These are phyloP conservation scores for Mesoclemmys tuberculata DNA, from an alignment of 2,113 vertebrate species.

Conservation along the genomic window DNA sequence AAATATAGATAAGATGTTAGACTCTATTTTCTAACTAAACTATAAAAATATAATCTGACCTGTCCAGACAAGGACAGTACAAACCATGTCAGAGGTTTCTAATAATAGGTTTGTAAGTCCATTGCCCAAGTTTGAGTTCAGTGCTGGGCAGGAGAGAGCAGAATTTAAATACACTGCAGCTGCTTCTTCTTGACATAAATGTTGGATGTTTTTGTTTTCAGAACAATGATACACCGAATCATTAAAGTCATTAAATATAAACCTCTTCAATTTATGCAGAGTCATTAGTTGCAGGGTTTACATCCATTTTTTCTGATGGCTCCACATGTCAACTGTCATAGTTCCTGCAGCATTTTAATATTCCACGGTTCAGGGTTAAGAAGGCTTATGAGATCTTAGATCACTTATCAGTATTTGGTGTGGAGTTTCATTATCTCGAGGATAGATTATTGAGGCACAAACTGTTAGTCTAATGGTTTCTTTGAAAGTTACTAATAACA, in stretches of 20 bases:
- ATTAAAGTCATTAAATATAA: conserved; percentile 42
- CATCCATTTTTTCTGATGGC: conserved; percentile 36
- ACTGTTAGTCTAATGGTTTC: conserved; percentile 24
- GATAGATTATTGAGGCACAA: conserved; percentile 34
- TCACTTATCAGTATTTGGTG: conserved; percentile 30
- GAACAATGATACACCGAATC: neutral
- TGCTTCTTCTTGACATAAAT: neutral
- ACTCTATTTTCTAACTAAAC: conserved; percentile 11
- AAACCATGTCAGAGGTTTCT: conserved; percentile 16
- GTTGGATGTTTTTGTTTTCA: neutral
- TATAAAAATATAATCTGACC: neutral
- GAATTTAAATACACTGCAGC: conserved; percentile 25
- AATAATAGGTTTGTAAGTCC: conserved; percentile 6
- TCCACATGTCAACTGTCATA: conserved; percentile 61
- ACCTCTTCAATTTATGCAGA: conserved; percentile 40
- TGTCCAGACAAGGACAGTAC: neutral
- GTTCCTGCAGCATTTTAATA: conserved; percentile 54
- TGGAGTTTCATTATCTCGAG: conserved; percentile 53
- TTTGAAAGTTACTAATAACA: conserved; percentile 41
- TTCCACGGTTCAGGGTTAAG: conserved; percentile 53
- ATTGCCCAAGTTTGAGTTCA: conserved; percentile 4
- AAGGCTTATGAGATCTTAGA: conserved; percentile 61
- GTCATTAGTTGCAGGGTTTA: conserved; percentile 56
- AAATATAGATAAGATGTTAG: neutral
- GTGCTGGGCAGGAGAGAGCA: neutral